These are phyloP conservation scores for Thymelicus acteon DNA, from an alignment of 2,888 invertebrate species.

Conservation along the genomic window DNA sequence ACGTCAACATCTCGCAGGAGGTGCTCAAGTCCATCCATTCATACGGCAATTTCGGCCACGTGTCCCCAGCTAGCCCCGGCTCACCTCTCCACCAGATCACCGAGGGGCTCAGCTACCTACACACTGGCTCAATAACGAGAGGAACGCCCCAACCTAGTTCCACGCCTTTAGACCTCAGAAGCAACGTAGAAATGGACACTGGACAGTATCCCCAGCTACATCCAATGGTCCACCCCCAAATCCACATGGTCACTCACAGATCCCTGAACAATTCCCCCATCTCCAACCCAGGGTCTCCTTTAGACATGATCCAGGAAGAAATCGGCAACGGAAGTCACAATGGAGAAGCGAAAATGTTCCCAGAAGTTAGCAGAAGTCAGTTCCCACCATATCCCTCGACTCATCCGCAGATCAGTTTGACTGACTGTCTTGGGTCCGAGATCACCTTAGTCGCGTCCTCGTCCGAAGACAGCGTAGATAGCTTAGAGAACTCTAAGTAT, in stretches of 20 bases:
- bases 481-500: slow-evolving; percentile 84
- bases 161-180: slow-evolving; percentile 83
- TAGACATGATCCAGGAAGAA: slow-evolving; percentile 90
- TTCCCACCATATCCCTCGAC: slow-evolving; percentile 58
- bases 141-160: slow-evolving; percentile 87
- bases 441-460: slow-evolving; percentile 92
- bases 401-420: slow-evolving; percentile 95
- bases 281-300: slow-evolving; percentile 87
- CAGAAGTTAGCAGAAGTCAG: slow-evolving; percentile 60
- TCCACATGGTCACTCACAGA: slow-evolving; percentile 78
- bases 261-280: slow-evolving; percentile 86
- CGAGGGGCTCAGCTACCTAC: slow-evolving; percentile 89
- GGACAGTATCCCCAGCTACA: slow-evolving; percentile 68
- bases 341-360: slow-evolving; percentile 49
- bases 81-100: slow-evolving; percentile 88
- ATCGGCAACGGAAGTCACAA: slow-evolving; percentile 82
- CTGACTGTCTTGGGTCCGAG: slow-evolving; percentile 95
- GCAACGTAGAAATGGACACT: slow-evolving; percentile 81
- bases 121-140: slow-evolving; percentile 89
- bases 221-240: slow-evolving; percentile 74
- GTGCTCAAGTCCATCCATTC: slow-evolving; percentile 61
- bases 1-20: slow-evolving; percentile 66
- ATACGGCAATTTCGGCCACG: slow-evolving; percentile 62
- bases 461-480: slow-evolving; percentile 89
- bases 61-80: slow-evolving; percentile 61